phyloP scores from a whole-genome alignment of 2,888 invertebrate genomes.

The Spialia ferax region DNA sequence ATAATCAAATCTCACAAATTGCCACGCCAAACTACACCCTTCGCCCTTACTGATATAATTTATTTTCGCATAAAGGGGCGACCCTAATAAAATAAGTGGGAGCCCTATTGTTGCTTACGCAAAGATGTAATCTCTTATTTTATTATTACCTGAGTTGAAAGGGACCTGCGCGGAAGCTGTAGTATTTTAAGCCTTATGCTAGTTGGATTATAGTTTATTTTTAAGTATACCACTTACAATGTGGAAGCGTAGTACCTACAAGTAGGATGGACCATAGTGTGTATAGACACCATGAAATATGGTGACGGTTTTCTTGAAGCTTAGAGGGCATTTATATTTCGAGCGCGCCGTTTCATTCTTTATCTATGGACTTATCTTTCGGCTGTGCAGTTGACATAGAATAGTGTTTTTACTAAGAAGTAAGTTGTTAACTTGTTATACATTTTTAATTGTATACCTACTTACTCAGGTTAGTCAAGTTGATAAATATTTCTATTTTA shows the following conservation, averaged over 20 bases:
- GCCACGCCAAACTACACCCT: slow-evolving; percentile 52
- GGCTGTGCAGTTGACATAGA: slow-evolving; percentile 12
- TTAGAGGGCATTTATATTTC: slow-evolving; percentile 35
- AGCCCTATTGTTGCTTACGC: slow-evolving; percentile 82
- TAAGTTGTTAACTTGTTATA: background rate
- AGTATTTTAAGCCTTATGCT: slow-evolving; percentile 49
- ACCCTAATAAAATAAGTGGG: slow-evolving; percentile 73
- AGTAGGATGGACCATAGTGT: slow-evolving; percentile 23
- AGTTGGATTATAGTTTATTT: slow-evolving; percentile 37
- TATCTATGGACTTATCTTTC: slow-evolving; percentile 33
- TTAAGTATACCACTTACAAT: slow-evolving; percentile 12
- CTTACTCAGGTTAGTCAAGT: background rate
- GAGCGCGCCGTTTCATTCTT: slow-evolving; percentile 24
- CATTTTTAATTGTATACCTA: background rate
- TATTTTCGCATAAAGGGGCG: slow-evolving; percentile 49
- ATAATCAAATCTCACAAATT: slow-evolving; percentile 60
- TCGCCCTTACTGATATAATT: slow-evolving; percentile 41
- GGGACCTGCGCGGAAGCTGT: slow-evolving; percentile 54
- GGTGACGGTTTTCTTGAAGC: slow-evolving; percentile 39
- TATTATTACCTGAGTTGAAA: slow-evolving; percentile 80
- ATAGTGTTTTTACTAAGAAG: slow-evolving; percentile 20
- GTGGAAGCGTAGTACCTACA: slow-evolving; percentile 9
- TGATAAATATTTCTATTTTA: too few relatives aligned
- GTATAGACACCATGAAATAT: slow-evolving; percentile 38
- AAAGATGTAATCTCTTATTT: slow-evolving; percentile 84